Evolutionary conservation across 1,140 invertebrate species (phyloP).

Genomic region (Aphidius gifuensis): DNA sequence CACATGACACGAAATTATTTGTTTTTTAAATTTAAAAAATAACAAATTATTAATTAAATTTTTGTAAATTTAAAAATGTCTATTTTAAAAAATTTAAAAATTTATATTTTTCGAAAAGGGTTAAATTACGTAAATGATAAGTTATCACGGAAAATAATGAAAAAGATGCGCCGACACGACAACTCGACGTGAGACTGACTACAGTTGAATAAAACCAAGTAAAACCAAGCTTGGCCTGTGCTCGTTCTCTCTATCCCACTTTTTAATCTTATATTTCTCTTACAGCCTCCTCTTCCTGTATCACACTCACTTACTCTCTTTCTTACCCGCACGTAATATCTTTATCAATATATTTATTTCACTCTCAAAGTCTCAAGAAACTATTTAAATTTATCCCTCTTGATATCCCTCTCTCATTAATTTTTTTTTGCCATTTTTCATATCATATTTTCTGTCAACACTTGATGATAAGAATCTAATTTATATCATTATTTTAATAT

Average conservation of each 20-base stretch:
- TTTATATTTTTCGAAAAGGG: background rate
- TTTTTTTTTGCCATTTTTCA: too few species aligned
- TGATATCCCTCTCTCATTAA: too few species aligned
- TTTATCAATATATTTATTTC: too few species aligned
- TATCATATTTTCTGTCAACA: too few species aligned
- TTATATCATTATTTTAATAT: too few species aligned
- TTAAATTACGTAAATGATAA: slow-evolving; percentile 4
- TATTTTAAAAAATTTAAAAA: background rate
- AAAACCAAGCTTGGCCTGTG: slow-evolving; percentile 8
- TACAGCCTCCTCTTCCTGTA: slow-evolving; percentile 25
- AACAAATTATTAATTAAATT: background rate
- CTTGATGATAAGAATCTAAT: too few species aligned
- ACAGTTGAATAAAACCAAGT: slow-evolving; percentile 20
- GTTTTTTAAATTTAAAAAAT: background rate
- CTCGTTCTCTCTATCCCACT: slow-evolving; percentile 12
- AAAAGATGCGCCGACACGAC: slow-evolving; percentile 40
- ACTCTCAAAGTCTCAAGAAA: too few species aligned
- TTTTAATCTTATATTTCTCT: slow-evolving; percentile 21
- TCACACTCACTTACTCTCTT: background rate
- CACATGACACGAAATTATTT: background rate
- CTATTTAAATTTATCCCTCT: too few species aligned
- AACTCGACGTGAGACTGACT: slow-evolving; percentile 44
- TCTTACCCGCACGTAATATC: background rate
- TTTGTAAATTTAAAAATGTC: background rate
- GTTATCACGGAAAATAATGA: slow-evolving; percentile 11